Percentiles rank a stretch among this genome's conserved stretches.
phyloP scores from a whole-genome alignment of 2,113 vertebrate species.

The Galeopterus variegatus region DNA sequence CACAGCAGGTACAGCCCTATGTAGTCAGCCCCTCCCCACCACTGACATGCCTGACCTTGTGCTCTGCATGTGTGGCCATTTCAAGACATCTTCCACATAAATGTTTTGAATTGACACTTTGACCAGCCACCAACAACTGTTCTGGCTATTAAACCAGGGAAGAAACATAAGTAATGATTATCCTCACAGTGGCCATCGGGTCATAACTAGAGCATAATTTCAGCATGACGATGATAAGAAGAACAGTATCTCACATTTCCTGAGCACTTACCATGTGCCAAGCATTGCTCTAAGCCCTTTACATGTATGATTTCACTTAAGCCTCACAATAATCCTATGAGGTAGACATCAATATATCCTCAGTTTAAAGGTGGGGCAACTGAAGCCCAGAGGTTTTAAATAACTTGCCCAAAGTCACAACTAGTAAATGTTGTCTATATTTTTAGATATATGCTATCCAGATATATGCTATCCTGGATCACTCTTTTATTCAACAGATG shows the following conservation, averaged over 20 bases:
- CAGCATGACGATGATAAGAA: background rate
- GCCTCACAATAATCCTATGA: background rate
- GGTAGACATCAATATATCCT: background rate
- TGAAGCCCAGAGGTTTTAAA: background rate
- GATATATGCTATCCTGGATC: background rate
- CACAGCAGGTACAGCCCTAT: constrained; percentile 90
- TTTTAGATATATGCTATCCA: background rate
- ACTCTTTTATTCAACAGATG: background rate
- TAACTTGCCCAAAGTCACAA: background rate
- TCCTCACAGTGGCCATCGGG: background rate
- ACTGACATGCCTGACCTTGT: background rate
- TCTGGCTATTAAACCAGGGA: background rate
- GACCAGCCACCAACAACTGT: background rate
- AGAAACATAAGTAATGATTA: constrained; percentile 32
- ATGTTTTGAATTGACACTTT: background rate
- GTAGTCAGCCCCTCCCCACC: background rate
- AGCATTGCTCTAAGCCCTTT: background rate
- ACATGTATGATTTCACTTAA: background rate
- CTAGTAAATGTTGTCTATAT: background rate
- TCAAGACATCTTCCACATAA: background rate
- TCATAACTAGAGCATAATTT: background rate
- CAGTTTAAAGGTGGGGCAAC: constrained; percentile 20
- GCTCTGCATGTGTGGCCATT: background rate
- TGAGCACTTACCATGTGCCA: background rate
- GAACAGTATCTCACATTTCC: constrained; percentile 11